These are phyloP conservation scores for Laticauda colubrina DNA, from an alignment of 2,113 vertebrate species.

Conservation along the genomic window DNA sequence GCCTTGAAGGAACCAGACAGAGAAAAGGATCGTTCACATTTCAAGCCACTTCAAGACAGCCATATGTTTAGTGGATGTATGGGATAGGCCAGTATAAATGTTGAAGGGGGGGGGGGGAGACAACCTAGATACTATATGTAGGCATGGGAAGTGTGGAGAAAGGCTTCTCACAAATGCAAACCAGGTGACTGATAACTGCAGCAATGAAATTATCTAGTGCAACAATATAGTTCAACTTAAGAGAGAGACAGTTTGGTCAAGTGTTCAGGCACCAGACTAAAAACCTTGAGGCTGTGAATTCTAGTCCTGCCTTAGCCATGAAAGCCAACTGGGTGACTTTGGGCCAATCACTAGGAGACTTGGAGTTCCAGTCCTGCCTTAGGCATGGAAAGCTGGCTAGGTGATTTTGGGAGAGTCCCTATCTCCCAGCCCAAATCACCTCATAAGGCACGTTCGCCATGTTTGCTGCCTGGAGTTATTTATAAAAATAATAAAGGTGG, in stretches of 20 bases:
- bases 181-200: not conserved
- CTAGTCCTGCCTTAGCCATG: not conserved
- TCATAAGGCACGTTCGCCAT: too few relatives aligned
- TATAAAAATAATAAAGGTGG: too few relatives aligned
- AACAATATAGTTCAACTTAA: not conserved
- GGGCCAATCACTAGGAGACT: too few relatives aligned
- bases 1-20: not conserved
- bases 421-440: too few relatives aligned
- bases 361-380: too few relatives aligned
- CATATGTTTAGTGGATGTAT: too few relatives aligned
- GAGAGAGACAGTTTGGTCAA: not conserved
- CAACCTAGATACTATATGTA: not conserved
- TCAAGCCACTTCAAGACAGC: not conserved
- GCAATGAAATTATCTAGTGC: not conserved
- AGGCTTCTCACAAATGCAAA: not conserved
- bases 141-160: not conserved
- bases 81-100: not conserved
- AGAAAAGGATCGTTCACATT: not conserved
- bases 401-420: too few relatives aligned
- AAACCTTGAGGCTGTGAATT: not conserved
- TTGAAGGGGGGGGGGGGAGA: too few relatives aligned
- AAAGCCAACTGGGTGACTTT: too few relatives aligned
- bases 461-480: too few relatives aligned
- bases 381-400: too few relatives aligned
- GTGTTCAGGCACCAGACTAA: not conserved